Evolutionary conservation across 1,140 invertebrate species (phyloP), one percentile per base, ranked within the genome.

Genomic region (Drosophila tristis): DNA sequence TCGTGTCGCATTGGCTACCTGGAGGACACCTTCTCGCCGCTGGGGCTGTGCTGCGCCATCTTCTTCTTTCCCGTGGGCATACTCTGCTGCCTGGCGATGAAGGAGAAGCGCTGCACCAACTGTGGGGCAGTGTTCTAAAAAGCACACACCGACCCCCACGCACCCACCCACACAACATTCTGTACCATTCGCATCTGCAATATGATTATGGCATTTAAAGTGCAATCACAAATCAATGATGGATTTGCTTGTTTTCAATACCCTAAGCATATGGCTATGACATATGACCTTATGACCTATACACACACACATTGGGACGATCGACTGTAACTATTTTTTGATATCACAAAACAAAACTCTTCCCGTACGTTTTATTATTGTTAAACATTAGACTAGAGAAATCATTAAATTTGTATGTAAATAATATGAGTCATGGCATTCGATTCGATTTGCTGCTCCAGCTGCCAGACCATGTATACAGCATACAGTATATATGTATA

Each of bases 51-150:
- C 20, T 97, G 96, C 92, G 96, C 96, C 4, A 96, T 97, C 67
- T 93, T 96, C 48, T 97, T 96, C 91, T 97, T 97, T 72, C 96
- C 96, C 0, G 48, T 97, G 35, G 96, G 96, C 43, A 94, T 97
- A 50, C 91, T 97, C 0, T 97, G 95, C 81, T 97, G 96, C 86
- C 89, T 97, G 42, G 92, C 95, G 0, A 93, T 96, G 92, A 94
- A 95, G 74, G 95, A 96, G 73, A 93, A 95, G 85, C 93, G 95
- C 39, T 97, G 96, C 85, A 94, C 94, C 23, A 96, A 96, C 92
- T 97, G 96, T 92, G 96, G 96, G 15, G 95, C 96, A 2, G 94
- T 95, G 54, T 97, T 96, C 87, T 89, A 82, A 62, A 23, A 23
- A 39, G 31, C 15, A n/a, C n/a, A n/a, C n/a, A n/a, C n/a, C n/a